These are phyloP conservation scores for Metopia argyrocephala DNA, from an alignment of 2,888 invertebrate genomes.

Conservation along the genomic window DNA sequence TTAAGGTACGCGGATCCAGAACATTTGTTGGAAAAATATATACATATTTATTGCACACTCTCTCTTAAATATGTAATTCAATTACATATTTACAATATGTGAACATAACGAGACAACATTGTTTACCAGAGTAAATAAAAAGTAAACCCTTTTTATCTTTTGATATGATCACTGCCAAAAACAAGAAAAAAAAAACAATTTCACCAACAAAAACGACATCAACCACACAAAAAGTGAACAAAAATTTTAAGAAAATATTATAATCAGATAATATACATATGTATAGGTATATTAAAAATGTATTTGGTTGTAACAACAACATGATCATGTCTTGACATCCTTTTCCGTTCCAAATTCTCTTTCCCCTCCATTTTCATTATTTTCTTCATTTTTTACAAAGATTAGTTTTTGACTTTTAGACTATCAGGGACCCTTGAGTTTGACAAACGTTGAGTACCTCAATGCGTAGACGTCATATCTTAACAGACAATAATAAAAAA, in stretches of 20 bases:
- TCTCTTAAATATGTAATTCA: background rate
- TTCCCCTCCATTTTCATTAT: slow-evolving; percentile 7
- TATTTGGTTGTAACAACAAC: no score
- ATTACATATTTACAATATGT: background rate
- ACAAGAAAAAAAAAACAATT: slow-evolving; percentile 18
- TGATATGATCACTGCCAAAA: slow-evolving; percentile 33
- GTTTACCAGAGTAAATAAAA: background rate
- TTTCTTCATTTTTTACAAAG: background rate
- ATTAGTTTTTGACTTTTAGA: slow-evolving; percentile 20
- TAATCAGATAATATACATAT: slow-evolving; percentile 56
- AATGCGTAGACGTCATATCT: background rate
- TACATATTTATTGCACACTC: background rate
- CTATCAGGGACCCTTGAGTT: slow-evolving; percentile 45
- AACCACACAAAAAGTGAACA: slow-evolving; percentile 31
- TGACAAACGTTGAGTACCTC: slow-evolving; percentile 25
- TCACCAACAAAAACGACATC: background rate
- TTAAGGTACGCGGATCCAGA: no score
- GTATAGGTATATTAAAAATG: slow-evolving; percentile 7
- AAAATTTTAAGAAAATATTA: slow-evolving; percentile 22
- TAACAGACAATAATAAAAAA: background rate
- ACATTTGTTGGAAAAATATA: background rate
- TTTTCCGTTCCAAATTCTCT: slow-evolving; percentile 59
- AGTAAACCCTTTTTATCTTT: slow-evolving; percentile 10
- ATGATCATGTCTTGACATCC: slow-evolving; percentile 62
- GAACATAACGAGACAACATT: background rate